Conservation (phyloP, 2,113 vertebrate species). For the Pogonocichla stellata region DNA sequence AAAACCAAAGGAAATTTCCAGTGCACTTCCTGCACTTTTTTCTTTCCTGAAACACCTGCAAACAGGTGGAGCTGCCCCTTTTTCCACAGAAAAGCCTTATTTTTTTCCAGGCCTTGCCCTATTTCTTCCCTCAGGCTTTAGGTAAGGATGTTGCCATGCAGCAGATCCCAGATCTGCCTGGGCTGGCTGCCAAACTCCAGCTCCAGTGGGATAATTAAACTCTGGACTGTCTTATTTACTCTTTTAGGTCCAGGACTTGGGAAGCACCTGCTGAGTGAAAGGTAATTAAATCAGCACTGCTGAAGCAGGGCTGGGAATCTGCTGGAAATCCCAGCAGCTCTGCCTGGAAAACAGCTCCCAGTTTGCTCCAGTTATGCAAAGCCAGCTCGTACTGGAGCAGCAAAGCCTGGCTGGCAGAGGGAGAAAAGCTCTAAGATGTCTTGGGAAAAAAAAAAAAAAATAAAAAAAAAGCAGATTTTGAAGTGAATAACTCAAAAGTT, state of each 20-base stretch:
- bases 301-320: not conserved
- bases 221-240: not conserved
- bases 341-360: not conserved
- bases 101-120: not conserved
- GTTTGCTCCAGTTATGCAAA: not conserved
- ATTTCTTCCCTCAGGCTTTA: not conserved
- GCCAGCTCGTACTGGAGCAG: not conserved
- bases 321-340: not conserved
- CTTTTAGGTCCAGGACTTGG: not conserved
- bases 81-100: not conserved
- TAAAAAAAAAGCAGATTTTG: not conserved
- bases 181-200: not conserved
- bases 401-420: not conserved
- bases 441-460: not conserved
- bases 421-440: not conserved
- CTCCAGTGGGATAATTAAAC: slow-evolving; percentile 70
- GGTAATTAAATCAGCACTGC: slow-evolving; percentile 50
- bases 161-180: not conserved
- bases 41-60: not conserved
- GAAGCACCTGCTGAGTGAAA: slow-evolving; percentile 62
- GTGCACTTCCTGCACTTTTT: accelerated
- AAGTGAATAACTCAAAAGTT: not conserved
- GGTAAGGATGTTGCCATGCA: not conserved
- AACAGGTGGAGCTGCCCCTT: not conserved
- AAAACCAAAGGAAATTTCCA: not conserved